Percentiles rank a stretch among this genome's conserved stretches.
phyloP scores from a whole-genome alignment of 2,888 invertebrate species.

The Plemyria rubiginata region DNA sequence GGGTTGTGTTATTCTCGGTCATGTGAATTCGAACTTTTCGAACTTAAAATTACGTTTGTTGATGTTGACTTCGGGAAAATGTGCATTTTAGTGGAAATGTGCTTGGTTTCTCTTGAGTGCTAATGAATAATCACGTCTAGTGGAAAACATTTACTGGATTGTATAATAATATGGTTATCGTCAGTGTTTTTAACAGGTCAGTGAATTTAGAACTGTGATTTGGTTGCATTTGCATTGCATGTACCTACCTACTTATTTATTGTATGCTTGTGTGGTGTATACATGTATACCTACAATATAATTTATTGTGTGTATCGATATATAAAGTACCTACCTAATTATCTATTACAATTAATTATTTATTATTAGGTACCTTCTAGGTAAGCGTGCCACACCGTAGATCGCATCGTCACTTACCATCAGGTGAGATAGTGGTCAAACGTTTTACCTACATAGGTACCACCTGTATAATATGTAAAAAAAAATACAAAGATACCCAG shows the following conservation, averaged over 20 bases:
- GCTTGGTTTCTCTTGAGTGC: conserved; percentile 58
- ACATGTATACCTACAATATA: too few species aligned
- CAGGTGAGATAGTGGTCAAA: too few species aligned
- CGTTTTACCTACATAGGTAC: too few species aligned
- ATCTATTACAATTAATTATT: too few species aligned
- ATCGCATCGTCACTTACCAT: too few species aligned
- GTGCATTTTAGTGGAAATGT: conserved; percentile 76
- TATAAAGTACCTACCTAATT: too few species aligned
- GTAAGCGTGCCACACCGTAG: too few species aligned
- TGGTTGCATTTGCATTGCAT: conserved; percentile 39
- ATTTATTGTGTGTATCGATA: conserved; percentile 9
- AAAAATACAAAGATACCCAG: too few species aligned
- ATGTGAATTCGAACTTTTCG: conserved; percentile 55
- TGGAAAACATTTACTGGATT: conserved; percentile 65
- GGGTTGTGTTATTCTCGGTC: conserved; percentile 54
- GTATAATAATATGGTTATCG: conserved; percentile 82
- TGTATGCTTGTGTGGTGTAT: conserved; percentile 8
- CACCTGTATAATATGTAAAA: too few species aligned
- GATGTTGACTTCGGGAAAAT: conserved; percentile 59
- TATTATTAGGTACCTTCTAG: too few species aligned
- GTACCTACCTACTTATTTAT: too few species aligned
- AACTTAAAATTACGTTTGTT: conserved; percentile 49
- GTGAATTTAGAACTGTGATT: conserved; percentile 48
- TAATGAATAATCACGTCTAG: conserved; percentile 59
- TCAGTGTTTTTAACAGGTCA: conserved; percentile 83